These are phyloP conservation scores for Eurois occulta DNA, from an alignment of 2,888 invertebrate species.

Conservation along the genomic window DNA sequence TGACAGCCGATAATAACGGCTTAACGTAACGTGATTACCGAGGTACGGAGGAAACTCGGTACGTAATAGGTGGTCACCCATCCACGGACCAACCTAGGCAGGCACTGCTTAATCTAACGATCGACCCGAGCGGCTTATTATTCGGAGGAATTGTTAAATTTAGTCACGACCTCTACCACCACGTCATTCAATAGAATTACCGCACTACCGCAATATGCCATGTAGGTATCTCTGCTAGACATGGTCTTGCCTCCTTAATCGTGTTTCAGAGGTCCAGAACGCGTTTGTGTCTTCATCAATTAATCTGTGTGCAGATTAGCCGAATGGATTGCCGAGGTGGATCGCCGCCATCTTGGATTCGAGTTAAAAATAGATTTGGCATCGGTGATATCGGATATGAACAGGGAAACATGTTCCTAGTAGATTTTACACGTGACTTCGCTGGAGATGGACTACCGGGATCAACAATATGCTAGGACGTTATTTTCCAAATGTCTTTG, in stretches of 20 bases:
- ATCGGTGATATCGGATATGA: background rate
- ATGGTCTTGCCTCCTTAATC: constrained; percentile 46
- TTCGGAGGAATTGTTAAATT: too few relatives aligned
- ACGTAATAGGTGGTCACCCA: background rate
- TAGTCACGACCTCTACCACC: background rate
- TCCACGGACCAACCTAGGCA: too few relatives aligned
- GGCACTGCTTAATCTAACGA: background rate
- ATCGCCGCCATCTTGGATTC: constrained; percentile 36
- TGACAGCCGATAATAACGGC: too few relatives aligned
- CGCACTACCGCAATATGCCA: constrained; percentile 10
- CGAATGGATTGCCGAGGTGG: constrained; percentile 54
- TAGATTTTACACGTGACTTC: background rate
- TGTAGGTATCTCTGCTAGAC: background rate
- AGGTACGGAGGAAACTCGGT: too few relatives aligned
- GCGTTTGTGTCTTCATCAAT: constrained; percentile 59
- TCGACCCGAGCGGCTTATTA: background rate
- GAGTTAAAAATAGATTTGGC: constrained; percentile 34
- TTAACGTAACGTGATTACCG: too few relatives aligned
- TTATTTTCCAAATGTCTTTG: background rate
- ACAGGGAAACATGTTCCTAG: background rate
- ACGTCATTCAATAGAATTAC: constrained; percentile 44
- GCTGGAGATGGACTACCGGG: background rate
- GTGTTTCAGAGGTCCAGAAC: constrained; percentile 48
- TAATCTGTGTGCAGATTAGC: constrained; percentile 54
- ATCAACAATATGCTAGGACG: background rate